Base-by-base conservation (phyloP, 2,797 vertebrate genomes). In the Botia almorhae region DNA sequence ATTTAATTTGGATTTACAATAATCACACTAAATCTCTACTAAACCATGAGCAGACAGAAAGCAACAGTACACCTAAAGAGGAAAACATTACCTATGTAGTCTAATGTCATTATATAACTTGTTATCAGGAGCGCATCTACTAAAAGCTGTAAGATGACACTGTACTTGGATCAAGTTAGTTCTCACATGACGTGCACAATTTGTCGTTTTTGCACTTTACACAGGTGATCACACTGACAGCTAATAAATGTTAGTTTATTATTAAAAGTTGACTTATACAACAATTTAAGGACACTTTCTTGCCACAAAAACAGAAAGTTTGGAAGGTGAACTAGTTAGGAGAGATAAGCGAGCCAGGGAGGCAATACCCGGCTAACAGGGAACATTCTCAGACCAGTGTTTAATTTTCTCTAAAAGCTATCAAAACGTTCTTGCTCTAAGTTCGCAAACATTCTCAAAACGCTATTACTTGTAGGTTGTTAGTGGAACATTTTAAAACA, bases 121-220 rank as follows among this genome's bases (percentile, higher is more conserved):
- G 19, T 55, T 71, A 74, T 80, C 82, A 86, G 71, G 39, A 33
- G 60, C 51, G 68, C 68, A 76, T 81, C 68, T 75, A 81, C 78
- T 80, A 79, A 61, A 81, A 56, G 63, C 7, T 78, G 76, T 81
- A 84, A 86, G 63, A 55, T 60, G 65, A 86, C 60, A 33, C 71
- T 58, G 26, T 64, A 82, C 55, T 51, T 55, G 39, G 19, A 64
- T 53, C 58, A 56, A 48, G 58, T 33, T 23, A 70, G 67, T 68
- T 55, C 19, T 76, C 13, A 19, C n/a, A 63, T 16, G 60, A 63
- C 5, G 11, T 60, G 21, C 8, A 33, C 33, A 33, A 1, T 33
- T 29, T 63, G 5, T 61, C 4, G 50, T 4, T 51, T 63, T 63
- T 19, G n/a, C n/a, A 56, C 48, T 67, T 76, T 58, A 46, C 26